Evolutionary conservation across 1,140 invertebrate genomes (phyloP).

Genomic region (Lethrus apterus): DNA sequence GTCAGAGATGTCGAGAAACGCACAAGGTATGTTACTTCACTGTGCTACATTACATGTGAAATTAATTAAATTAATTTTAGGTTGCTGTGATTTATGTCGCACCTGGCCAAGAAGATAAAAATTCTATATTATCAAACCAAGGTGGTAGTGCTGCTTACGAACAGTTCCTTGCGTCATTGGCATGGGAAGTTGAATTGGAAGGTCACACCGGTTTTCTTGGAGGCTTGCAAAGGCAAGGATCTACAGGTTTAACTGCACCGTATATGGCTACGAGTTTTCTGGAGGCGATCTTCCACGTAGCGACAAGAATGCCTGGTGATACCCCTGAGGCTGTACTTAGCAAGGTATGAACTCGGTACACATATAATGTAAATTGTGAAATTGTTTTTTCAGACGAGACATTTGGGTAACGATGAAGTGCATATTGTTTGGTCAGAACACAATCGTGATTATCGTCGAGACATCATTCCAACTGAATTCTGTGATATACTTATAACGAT

Average conservation of each 20-base stretch:
- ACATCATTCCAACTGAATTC: constrained; percentile 98
- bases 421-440: constrained; percentile 99
- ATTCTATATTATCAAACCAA: constrained; percentile 77
- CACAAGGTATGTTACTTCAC: constrained; percentile 74
- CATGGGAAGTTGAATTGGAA: constrained; percentile 95
- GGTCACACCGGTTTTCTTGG: constrained; percentile 94
- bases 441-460: constrained; percentile 86
- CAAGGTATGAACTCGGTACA: constrained; percentile 61
- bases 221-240: constrained; percentile 85
- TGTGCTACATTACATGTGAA: not conserved
- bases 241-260: constrained; percentile 85
- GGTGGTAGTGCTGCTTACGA: constrained; percentile 89
- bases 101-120: constrained; percentile 93
- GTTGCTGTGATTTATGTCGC: constrained; percentile 94
- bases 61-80: constrained; percentile 17
- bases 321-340: constrained; percentile 79
- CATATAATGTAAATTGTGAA: not conserved
- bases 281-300: constrained; percentile 90
- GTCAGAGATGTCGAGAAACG: constrained; percentile 88
- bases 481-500: constrained; percentile 97
- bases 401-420: constrained; percentile 98
- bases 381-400: constrained; percentile 64
- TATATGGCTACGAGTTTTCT: constrained; percentile 93
- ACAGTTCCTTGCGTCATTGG: constrained; percentile 87
- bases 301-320: constrained; percentile 92